Conservation (phyloP, 2,797 vertebrate genomes). For the Notamacropus eugenii region DNA sequence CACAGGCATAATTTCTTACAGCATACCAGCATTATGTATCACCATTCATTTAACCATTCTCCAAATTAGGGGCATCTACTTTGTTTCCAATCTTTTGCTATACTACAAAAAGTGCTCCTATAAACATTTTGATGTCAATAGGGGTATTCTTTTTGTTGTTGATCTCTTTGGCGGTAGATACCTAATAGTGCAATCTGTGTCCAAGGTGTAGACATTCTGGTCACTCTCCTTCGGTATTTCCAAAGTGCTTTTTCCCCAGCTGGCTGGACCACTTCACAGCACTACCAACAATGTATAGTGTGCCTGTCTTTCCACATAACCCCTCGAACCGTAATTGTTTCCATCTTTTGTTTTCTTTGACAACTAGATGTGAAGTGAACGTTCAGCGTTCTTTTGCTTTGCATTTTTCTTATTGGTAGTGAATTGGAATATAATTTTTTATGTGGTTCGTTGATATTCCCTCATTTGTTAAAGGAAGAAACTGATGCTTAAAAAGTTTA, state of each 20-base stretch:
- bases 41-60: not conserved
- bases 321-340: not conserved
- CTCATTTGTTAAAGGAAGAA: not conserved
- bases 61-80: not conserved
- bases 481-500: not conserved
- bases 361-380: not conserved
- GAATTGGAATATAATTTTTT: not conserved
- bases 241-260: not conserved
- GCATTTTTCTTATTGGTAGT: not conserved
- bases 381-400: not conserved
- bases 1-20: not conserved
- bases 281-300: not conserved
- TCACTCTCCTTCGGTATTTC: not conserved
- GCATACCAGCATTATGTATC: not conserved
- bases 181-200: not conserved
- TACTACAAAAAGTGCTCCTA: not conserved
- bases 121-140: not conserved
- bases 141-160: not conserved
- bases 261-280: not conserved
- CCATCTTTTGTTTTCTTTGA: not conserved
- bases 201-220: not conserved
- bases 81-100: not conserved
- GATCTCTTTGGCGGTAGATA: not conserved
- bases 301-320: not conserved
- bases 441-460: not conserved